These are phyloP conservation scores for Oreochromis niloticus DNA, from an alignment of 2,113 vertebrate genomes.

Conservation along the genomic window DNA sequence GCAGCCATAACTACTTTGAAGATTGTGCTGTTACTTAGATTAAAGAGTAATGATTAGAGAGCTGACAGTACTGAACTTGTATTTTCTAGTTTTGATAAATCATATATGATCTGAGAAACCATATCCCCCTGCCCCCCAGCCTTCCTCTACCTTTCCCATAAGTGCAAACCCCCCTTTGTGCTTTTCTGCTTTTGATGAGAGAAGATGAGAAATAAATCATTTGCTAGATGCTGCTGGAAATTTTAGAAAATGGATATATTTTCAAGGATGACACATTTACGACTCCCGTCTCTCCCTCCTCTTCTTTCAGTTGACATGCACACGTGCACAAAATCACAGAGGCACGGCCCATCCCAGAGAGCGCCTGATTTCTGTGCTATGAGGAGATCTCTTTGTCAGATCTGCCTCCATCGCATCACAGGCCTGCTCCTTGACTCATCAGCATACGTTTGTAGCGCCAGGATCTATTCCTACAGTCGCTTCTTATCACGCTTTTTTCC, in stretches of 20 bases:
- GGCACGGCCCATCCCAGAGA: constrained; percentile 29
- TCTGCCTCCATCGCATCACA: constrained; percentile 56
- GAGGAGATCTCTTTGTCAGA: constrained; percentile 57
- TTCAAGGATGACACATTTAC: constrained; percentile 26
- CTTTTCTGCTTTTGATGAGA: not conserved
- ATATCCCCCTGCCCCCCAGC: not conserved
- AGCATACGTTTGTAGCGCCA: constrained; percentile 50
- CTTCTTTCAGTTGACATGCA: not conserved
- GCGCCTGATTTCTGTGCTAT: constrained; percentile 20
- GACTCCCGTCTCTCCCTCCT: not conserved
- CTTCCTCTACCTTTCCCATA: not conserved
- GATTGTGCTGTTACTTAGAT: constrained; percentile 43
- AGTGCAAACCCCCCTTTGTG: not conserved
- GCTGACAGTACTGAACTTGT: constrained; percentile 6
- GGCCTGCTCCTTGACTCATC: constrained; percentile 56
- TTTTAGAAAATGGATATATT: constrained; percentile 18
- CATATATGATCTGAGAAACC: constrained; percentile 34
- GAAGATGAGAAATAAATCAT: not conserved
- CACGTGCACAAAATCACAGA: not conserved
- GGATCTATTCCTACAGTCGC: constrained; percentile 41
- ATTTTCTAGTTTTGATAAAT: constrained; percentile 44
- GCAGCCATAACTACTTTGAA: constrained; percentile 39
- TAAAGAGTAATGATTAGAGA: constrained; percentile 48
- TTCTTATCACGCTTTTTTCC: constrained; percentile 16
- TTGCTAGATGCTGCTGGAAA: constrained; percentile 1